Conservation (phyloP, 2,888 invertebrate species). For the Globia sparganii region DNA sequence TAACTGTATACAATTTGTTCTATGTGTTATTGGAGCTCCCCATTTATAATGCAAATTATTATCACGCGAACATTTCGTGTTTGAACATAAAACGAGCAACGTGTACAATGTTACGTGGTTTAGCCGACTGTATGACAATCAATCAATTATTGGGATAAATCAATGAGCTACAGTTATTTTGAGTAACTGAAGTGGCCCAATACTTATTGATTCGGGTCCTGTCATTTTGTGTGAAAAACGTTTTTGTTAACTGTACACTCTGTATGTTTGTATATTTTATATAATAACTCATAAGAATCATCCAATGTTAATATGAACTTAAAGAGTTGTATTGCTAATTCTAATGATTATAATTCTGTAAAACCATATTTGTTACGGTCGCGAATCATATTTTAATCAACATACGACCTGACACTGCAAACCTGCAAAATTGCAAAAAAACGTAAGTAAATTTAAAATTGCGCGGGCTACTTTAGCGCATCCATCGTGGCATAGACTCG, state of each 20-base stretch:
- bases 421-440: too few relatives aligned
- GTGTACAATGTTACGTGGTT: constrained; percentile 21
- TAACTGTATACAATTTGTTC: constrained; percentile 49
- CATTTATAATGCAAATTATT: constrained; percentile 65
- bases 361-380: neutral
- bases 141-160: constrained; percentile 44
- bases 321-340: neutral
- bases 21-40: constrained; percentile 52
- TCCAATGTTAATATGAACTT: neutral
- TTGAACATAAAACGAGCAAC: constrained; percentile 46
- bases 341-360: neutral
- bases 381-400: too few relatives aligned
- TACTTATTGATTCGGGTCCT: neutral
- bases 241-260: neutral
- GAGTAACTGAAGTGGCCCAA: neutral
- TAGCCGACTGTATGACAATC: constrained; percentile 38
- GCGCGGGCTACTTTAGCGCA: neutral
- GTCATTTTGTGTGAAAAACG: neutral
- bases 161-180: constrained; percentile 43
- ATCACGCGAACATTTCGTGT: constrained; percentile 58
- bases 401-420: too few relatives aligned
- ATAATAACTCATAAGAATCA: neutral
- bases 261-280: neutral
- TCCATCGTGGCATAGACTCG: neutral
- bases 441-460: too few relatives aligned